phyloP scores from a whole-genome alignment of 2,797 vertebrate genomes.

The Poecilia velifera region DNA sequence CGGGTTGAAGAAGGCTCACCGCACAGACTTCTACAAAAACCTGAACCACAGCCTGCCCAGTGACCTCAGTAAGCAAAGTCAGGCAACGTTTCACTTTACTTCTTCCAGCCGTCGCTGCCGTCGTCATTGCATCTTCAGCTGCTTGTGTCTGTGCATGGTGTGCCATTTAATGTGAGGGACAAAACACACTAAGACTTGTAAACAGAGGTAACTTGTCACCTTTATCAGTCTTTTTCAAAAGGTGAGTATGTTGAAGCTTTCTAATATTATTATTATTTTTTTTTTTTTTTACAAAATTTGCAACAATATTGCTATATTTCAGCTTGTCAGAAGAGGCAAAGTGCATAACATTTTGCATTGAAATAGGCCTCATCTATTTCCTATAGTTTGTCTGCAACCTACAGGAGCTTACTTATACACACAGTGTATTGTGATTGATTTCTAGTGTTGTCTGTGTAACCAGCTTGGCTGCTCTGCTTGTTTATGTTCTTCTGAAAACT shows the following conservation, averaged over 20 bases:
- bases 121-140: not conserved
- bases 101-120: conserved; percentile 6
- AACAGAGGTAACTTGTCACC: too few relatives aligned
- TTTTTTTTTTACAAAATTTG: too few relatives aligned
- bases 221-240: too few relatives aligned
- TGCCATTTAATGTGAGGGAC: not conserved
- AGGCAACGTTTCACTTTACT: conserved; percentile 45
- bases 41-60: conserved; percentile 96
- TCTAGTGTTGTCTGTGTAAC: not conserved
- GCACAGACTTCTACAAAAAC: conserved; percentile 98
- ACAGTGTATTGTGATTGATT: not conserved
- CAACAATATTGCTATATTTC: too few relatives aligned
- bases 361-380: too few relatives aligned
- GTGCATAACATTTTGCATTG: too few relatives aligned
- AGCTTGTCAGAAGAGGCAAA: too few relatives aligned
- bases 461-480: not conserved
- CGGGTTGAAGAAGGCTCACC: conserved; percentile 95
- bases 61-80: conserved; percentile 92
- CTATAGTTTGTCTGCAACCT: too few relatives aligned
- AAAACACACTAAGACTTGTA: too few relatives aligned
- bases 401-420: not conserved
- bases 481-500: not conserved
- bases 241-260: too few relatives aligned
- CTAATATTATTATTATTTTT: too few relatives aligned
- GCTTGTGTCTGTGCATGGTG: not conserved